Evolutionary conservation across 1,140 invertebrate genomes (phyloP), one percentile per base, ranked within the genome.

Genomic region (Penaeus vannamei): DNA sequence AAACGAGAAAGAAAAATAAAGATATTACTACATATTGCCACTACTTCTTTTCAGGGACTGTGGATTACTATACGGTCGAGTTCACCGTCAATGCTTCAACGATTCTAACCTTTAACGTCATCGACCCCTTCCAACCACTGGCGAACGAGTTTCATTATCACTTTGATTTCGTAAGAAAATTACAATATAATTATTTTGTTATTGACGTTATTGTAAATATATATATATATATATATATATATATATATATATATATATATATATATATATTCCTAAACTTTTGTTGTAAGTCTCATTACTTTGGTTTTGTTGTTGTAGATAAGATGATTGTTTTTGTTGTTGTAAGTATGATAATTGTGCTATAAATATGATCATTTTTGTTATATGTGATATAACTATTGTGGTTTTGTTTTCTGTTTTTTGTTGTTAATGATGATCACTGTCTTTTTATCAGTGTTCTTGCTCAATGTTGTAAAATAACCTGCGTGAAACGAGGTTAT

Each of bases 11-110:
- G 36, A 42, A 19, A 5, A 76, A 76, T 0, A 36, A 36, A 76
- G 8, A 32, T 1, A 42, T 42, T 42, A 42, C 1, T 42, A 7
- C 3, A 2, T 26, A 64, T 22, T 12, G 1, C 5, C 62, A 32
- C 23, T 42, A 42, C 64, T 42, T 83, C 69, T 19, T 61, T 85
- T 7, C 84, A 90, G 89, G 89, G 12, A 90, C 89, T 2, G 84
- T 90, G 26, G 59, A 79, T 53, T n/a, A 62, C 36, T 90, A 80
- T 23, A 69, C 22, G 36, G 61, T 90, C 60, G 7, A 76, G 12
- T 84, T 85, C 84, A 86, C 89, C 17, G 23, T 26, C 8, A 90
- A 90, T 32, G 80, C 53, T 0, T 64, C 89, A 20, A 32, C 69
- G 53, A 82, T 90, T 26, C 12, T 86, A 7, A 62, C 26, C 29